These are phyloP conservation scores for Arbacia lixula DNA, from an alignment of 53 echinoderm and acorn worm species.

Conservation along the genomic window DNA sequence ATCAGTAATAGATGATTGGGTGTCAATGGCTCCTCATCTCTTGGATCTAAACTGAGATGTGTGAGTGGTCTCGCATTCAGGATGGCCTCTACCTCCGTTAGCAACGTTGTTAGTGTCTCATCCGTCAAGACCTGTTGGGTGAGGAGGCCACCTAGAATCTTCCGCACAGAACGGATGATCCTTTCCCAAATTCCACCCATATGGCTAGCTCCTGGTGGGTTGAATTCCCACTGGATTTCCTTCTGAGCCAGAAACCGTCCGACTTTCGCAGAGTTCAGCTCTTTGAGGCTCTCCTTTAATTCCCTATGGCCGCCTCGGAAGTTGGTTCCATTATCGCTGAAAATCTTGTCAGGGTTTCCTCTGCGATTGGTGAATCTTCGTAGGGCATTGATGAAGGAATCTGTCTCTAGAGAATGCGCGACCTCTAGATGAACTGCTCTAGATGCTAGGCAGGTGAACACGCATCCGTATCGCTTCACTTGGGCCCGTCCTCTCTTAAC, in stretches of 20 bases:
- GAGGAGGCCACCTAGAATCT: conserved; percentile 56
- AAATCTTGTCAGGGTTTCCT: conserved; percentile 63
- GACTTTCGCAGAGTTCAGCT: conserved; percentile 10
- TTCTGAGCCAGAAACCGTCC: background rate
- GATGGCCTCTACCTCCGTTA: conserved; percentile 77
- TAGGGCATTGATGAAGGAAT: conserved; percentile 71
- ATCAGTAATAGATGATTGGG: conserved; percentile 69
- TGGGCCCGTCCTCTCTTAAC: conserved; percentile 63
- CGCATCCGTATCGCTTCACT: conserved; percentile 64
- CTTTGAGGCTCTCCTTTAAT: conserved; percentile 33
- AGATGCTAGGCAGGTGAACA: conserved; percentile 60
- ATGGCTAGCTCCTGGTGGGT: conserved; percentile 50
- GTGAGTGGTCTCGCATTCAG: conserved; percentile 71
- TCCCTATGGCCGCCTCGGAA: conserved; percentile 55
- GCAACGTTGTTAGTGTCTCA: conserved; percentile 43
- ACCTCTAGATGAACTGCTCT: conserved; percentile 72
- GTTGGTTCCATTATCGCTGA: conserved; percentile 76
- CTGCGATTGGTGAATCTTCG: conserved; percentile 60
- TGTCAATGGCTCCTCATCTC: conserved; percentile 61
- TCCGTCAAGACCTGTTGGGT: conserved; percentile 42
- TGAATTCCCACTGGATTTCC: conserved; percentile 45
- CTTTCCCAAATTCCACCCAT: conserved; percentile 47
- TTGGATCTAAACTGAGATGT: conserved; percentile 49
- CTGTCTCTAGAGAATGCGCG: conserved; percentile 57
- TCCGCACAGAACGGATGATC: conserved; percentile 45